Percentiles rank a stretch among this genome's conserved stretches.
Evolutionary conservation across 2,113 vertebrate species (phyloP).

Genomic region (Gyps fulvus): DNA sequence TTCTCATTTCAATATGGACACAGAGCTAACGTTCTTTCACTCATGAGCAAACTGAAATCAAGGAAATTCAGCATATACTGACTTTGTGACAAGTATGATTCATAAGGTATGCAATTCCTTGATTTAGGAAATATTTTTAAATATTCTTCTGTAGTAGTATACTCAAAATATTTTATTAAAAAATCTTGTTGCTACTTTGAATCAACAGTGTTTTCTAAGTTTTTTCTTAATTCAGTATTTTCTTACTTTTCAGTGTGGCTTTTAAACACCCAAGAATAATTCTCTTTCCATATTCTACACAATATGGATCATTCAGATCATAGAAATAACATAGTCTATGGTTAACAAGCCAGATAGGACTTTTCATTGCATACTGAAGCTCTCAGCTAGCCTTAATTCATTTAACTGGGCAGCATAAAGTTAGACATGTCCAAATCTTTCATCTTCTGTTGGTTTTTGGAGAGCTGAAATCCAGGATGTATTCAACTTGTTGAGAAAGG

Average conservation of each 20-base stretch:
- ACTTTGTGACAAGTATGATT: background rate
- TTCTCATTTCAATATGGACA: background rate
- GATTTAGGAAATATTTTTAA: background rate
- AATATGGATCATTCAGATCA: background rate
- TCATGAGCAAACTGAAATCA: background rate
- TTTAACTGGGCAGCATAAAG: background rate
- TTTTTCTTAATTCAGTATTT: background rate
- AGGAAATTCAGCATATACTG: background rate
- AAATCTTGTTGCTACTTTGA: background rate
- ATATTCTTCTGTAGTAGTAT: background rate
- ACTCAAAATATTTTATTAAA: background rate
- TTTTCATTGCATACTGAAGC: background rate
- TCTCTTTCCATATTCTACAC: background rate
- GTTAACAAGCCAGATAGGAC: background rate
- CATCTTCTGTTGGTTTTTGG: background rate
- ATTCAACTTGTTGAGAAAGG: background rate
- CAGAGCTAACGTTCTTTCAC: background rate
- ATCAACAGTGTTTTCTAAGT: background rate
- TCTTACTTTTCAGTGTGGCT: background rate
- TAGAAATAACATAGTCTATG: background rate
- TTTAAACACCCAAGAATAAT: background rate
- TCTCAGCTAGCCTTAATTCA: background rate
- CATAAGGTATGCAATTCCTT: background rate
- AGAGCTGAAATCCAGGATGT: background rate
- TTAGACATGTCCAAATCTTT: background rate